phyloP scores from a whole-genome alignment of 2,888 invertebrate species.

The Zygogramma bicolorata region DNA sequence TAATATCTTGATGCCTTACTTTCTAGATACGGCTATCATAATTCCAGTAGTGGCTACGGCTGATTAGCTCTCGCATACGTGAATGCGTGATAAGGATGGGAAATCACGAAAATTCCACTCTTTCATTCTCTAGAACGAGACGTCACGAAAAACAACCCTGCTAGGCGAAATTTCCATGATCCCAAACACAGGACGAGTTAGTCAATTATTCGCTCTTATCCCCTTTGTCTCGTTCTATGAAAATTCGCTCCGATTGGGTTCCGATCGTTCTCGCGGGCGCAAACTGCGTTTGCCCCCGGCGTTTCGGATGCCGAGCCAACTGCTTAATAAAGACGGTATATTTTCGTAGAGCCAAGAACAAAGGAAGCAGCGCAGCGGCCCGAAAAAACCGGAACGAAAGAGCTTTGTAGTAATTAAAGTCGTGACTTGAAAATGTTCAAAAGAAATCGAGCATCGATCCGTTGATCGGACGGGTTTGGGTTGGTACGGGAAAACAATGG shows the following conservation, averaged over 20 bases:
- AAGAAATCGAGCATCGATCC: neutral
- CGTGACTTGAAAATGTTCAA: slow-evolving; percentile 12
- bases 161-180: neutral
- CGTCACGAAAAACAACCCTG: neutral
- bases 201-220: neutral
- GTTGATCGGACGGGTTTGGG: neutral
- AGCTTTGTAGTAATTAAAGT: slow-evolving; percentile 23
- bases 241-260: neutral
- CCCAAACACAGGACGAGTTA: neutral
- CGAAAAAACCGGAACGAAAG: slow-evolving; percentile 8
- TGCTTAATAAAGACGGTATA: slow-evolving; percentile 19
- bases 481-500: no score
- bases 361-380: neutral
- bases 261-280: neutral
- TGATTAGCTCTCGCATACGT: no score
- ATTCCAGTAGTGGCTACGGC: no score
- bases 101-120: no score
- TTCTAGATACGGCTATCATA: no score
- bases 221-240: neutral
- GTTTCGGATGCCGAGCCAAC: neutral
- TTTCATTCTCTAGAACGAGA: neutral
- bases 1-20: no score
- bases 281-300: neutral
- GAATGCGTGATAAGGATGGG: no score
- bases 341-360: slow-evolving; percentile 13